phyloP scores from a whole-genome alignment of 2,888 invertebrate genomes.

The Orchesellides sinensis region DNA sequence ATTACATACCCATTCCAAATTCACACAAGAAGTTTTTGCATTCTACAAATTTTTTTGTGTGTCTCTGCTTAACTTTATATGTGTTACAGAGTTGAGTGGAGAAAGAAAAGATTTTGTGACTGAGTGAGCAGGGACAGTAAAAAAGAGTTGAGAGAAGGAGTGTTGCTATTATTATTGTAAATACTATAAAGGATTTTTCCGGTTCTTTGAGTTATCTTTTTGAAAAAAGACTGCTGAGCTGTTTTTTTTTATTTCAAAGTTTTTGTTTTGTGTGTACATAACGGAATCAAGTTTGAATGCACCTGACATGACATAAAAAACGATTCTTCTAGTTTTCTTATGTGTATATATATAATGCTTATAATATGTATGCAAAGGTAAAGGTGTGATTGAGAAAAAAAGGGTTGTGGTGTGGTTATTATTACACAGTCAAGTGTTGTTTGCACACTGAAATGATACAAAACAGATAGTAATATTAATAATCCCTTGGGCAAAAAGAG shows the following conservation, averaged over 20 bases:
- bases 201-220: slow-evolving; percentile 28
- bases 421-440: too few species aligned
- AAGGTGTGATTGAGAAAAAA: too few species aligned
- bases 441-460: too few species aligned
- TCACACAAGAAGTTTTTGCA: neutral
- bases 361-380: too few species aligned
- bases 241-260: slow-evolving; percentile 13
- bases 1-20: slow-evolving; percentile 2
- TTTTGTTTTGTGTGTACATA: slow-evolving; percentile 44
- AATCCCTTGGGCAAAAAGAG: too few species aligned
- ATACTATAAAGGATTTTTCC: slow-evolving; percentile 33
- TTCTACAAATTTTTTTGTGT: neutral
- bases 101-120: neutral
- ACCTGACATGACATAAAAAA: slow-evolving; percentile 46
- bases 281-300: slow-evolving; percentile 60
- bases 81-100: neutral
- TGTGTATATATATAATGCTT: too few species aligned
- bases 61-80: neutral
- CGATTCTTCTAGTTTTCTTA: slow-evolving; percentile 21
- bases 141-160: neutral
- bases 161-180: slow-evolving; percentile 25
- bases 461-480: too few species aligned
- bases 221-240: neutral
- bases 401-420: too few species aligned
- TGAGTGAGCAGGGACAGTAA: neutral